phyloP scores from a whole-genome alignment of 1,140 invertebrate species.

The Bilobella aurantiaca region DNA sequence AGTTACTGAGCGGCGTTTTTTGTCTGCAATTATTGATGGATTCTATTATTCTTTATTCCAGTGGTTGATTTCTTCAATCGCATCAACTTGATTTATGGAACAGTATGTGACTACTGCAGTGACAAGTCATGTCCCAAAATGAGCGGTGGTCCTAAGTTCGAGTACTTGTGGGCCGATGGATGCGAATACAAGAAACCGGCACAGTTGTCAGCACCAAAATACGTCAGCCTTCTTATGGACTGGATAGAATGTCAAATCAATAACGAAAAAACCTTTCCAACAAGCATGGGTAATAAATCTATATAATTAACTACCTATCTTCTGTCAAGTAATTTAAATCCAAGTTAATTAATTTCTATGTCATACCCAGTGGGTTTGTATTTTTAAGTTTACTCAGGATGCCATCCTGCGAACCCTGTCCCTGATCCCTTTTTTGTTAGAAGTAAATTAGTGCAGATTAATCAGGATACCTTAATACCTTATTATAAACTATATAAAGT shows the following conservation, averaged over 20 bases:
- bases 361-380: too few species aligned
- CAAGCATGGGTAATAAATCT: conserved; percentile 53
- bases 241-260: conserved; percentile 91
- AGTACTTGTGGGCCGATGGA: conserved; percentile 89
- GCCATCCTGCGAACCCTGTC: too few species aligned
- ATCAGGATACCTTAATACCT: too few species aligned
- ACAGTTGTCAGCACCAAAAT: conserved; percentile 72
- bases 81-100: conserved; percentile 87
- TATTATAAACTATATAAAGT: too few species aligned
- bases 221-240: conserved; percentile 81
- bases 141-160: conserved; percentile 66
- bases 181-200: conserved; percentile 73
- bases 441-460: too few species aligned
- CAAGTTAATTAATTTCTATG: too few species aligned
- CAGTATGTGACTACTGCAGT: conserved; percentile 63
- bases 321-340: conserved; percentile 13
- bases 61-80: conserved; percentile 95
- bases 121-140: conserved; percentile 79
- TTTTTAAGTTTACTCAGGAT: too few species aligned
- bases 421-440: too few species aligned
- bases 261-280: conserved; percentile 75
- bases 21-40: background rate
- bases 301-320: background rate
- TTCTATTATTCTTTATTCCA: too few species aligned
- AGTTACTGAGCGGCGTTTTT: too few species aligned